Base-by-base conservation (phyloP, 2,113 vertebrate species). In the Silurus asotus region DNA sequence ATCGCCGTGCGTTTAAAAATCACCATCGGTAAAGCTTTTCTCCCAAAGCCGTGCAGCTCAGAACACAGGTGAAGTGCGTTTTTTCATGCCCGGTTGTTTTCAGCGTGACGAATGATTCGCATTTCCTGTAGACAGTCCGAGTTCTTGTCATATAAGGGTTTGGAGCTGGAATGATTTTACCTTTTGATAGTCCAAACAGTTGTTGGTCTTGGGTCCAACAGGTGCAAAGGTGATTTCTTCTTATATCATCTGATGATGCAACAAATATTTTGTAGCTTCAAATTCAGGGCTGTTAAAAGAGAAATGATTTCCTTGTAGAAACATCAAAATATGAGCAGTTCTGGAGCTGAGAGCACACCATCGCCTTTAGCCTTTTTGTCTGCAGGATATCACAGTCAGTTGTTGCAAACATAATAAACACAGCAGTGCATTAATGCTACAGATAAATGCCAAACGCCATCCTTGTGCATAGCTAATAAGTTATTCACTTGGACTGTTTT, bases 331-430 rank as follows among this genome's bases (percentile, higher is more conserved):
- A 87, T 37, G 4, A 84, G 70, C 61, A 59, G 62, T 84, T 84
- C 76, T 87, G 76, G 75, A 48, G 56, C 37, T 74, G 81, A 74
- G 91, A 84, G 65, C 75, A 82, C 88, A 90, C 93, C 93, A 93
- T 89, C 90, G 86, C 90, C 85, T 91, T 94, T 94, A 93, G 90
- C 85, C 90, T 93, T 92, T 91, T 90, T 82, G 87, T 92, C 86
- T 91, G 89, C 82, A 88, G 86, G 86, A 90, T 88, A 89, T 91
- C 77, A 86, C 90, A 89, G 86, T 91, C 91, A 89, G 89, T 87
- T 90, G 89, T 89, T 88, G 92, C 87, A 91, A 90, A 93, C 90
- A 88, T 87, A 88, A 88, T 86, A 88, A 37, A 80, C 86, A 86
- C 61, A 89, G 59, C 83, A 83, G 87, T 72, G 49, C 56, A 37